Evolutionary conservation across 2,888 invertebrate species (phyloP), one percentile per base, ranked within the genome.

Genomic region (Ochropleura plecta): DNA sequence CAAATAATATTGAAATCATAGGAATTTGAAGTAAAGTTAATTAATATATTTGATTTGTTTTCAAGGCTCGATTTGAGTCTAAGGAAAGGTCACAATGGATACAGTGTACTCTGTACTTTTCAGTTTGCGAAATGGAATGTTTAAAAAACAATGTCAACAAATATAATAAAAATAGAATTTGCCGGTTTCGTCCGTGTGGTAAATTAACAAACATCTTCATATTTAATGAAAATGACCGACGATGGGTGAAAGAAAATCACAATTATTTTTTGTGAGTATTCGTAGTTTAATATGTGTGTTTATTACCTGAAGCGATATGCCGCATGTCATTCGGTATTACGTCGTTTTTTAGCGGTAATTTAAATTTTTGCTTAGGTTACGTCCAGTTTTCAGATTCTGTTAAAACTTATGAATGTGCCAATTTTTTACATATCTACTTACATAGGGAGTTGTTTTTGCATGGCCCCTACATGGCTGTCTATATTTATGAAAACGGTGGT

Each of bases 191-290:
- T 73, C 69, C 74, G 65, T 57, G 74, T 79, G 60, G 49, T 64
- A 71, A 82, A 78, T 70, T 70, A 68, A 40, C 14, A 64, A 77
- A 75, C 40, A 70, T 64, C 53, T 63, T 53, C 48, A 5, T 67
- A 64, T 18, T 72, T 79, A 59, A 63, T 60, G 57, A 82, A 79
- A 79, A 89, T 89, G 89, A 82, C 30, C 65, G 88, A 89, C 78
- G 82, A 90, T 90, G 90, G 90, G 70, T 87, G 88, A 90, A 83
- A 71, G 74, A 76, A 79, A 78, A 70, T 60, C 73, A 74, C 67
- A 64, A 64, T 73, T 78, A n/a, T 64, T 49, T 74, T 79, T 69
- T 71, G 86, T 86, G 57, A 86, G 86, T 86, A 86, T 67, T 55
- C 6, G 18, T 66, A 62, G 7, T 48, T 53, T 42, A 57, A 0